Evolutionary conservation across 2,797 vertebrate genomes (phyloP).

Genomic region (Stomatorhinus walkeri): DNA sequence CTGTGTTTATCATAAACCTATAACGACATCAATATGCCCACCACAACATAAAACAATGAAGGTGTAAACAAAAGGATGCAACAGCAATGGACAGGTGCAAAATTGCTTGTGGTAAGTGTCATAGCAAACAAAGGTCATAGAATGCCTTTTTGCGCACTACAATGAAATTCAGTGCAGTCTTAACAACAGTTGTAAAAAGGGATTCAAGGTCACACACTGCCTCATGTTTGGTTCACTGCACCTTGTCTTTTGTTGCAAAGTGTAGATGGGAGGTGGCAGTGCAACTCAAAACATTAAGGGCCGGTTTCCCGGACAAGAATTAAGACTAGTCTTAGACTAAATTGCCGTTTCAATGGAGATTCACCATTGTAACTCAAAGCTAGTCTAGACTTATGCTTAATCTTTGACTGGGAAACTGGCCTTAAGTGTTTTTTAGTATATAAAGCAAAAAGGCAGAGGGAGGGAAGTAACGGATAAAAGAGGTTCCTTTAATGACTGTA

Average conservation of each 20-base stretch:
- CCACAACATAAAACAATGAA: neutral
- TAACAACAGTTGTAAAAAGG: neutral
- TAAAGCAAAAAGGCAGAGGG: neutral
- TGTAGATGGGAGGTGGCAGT: neutral
- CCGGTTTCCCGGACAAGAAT: too few relatives aligned
- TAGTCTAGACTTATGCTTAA: too few relatives aligned
- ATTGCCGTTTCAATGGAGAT: too few relatives aligned
- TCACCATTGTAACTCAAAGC: too few relatives aligned
- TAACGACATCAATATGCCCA: neutral
- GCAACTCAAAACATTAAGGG: neutral
- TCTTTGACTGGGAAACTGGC: too few relatives aligned
- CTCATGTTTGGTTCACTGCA: neutral
- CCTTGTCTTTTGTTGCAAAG: neutral
- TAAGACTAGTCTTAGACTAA: too few relatives aligned
- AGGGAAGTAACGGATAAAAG: neutral
- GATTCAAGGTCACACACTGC: neutral
- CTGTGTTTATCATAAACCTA: neutral
- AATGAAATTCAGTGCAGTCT: conserved; percentile 7
- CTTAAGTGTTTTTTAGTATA: neutral
- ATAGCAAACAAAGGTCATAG: neutral
- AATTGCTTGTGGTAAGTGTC: neutral
- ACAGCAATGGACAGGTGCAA: neutral
- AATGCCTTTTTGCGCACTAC: neutral
- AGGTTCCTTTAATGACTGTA: neutral
- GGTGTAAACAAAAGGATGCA: neutral